Conservation (phyloP, 2,888 invertebrate genomes). For the Crepidodera aurea region DNA sequence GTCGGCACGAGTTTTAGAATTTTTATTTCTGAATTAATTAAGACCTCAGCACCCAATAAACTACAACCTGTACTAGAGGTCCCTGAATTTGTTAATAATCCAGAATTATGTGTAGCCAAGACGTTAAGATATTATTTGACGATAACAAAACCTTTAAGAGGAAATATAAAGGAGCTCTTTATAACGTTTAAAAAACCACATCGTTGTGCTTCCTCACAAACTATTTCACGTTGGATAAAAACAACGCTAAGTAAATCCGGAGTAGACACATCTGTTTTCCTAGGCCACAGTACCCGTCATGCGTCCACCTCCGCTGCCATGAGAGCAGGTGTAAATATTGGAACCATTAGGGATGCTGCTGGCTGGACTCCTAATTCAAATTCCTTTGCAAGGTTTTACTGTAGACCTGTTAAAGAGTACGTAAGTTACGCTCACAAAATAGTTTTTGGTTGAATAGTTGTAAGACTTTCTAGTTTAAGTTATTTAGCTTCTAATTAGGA, state of each 20-base stretch:
- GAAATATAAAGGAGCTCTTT: neutral
- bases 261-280: too few species aligned
- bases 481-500: too few species aligned
- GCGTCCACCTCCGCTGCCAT: slow-evolving; percentile 9
- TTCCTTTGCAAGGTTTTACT: neutral
- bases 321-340: neutral
- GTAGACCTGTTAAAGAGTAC: too few species aligned
- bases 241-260: too few species aligned
- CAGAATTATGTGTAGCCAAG: neutral
- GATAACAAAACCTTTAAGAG: neutral
- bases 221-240: neutral
- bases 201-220: neutral
- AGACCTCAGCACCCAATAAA: too few species aligned
- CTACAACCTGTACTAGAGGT: neutral
- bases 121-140: neutral
- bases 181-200: neutral
- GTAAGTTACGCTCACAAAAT: too few species aligned
- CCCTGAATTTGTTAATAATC: neutral
- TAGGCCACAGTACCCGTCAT: too few species aligned
- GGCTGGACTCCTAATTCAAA: neutral
- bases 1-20: too few species aligned
- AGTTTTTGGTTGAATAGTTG: too few species aligned
- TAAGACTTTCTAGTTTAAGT: too few species aligned
- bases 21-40: too few species aligned
- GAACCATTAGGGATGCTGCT: neutral